phyloP scores from a whole-genome alignment of 2,113 vertebrate genomes.

The Cercocebus atys region DNA sequence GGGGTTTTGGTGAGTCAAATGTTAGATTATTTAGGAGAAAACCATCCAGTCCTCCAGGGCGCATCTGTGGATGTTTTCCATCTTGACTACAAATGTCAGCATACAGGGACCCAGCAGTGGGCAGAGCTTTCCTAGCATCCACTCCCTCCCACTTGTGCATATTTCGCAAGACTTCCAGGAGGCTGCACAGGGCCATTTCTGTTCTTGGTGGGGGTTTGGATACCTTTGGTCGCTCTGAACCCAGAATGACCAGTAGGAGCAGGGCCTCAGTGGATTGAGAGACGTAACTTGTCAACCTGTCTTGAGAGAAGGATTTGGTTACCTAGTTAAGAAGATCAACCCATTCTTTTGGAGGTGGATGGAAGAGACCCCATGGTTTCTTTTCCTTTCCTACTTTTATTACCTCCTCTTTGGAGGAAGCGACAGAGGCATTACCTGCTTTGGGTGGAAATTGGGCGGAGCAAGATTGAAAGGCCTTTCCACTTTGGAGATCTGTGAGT shows the following conservation, averaged over 20 bases:
- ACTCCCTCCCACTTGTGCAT: constrained; percentile 53
- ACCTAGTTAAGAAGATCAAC: neutral
- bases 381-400: neutral
- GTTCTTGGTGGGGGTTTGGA: neutral
- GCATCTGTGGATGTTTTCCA: constrained; percentile 41
- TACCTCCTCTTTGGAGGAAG: neutral
- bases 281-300: neutral
- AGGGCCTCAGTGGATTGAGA: neutral
- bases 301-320: neutral
- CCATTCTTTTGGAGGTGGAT: neutral
- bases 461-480: neutral
- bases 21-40: constrained; percentile 43
- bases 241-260: neutral
- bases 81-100: constrained; percentile 69
- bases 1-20: neutral
- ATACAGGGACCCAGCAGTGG: constrained; percentile 52
- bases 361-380: neutral
- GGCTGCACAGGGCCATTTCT: constrained; percentile 42
- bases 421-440: neutral
- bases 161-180: constrained; percentile 53
- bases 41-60: constrained; percentile 13
- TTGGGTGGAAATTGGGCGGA: neutral
- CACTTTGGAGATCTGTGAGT: neutral
- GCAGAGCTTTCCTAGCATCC: constrained; percentile 50
- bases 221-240: neutral